Evolutionary conservation across 2,113 vertebrate genomes (phyloP), one percentile per base, ranked within the genome.

Genomic region (Ophthalmolycus amberensis): DNA sequence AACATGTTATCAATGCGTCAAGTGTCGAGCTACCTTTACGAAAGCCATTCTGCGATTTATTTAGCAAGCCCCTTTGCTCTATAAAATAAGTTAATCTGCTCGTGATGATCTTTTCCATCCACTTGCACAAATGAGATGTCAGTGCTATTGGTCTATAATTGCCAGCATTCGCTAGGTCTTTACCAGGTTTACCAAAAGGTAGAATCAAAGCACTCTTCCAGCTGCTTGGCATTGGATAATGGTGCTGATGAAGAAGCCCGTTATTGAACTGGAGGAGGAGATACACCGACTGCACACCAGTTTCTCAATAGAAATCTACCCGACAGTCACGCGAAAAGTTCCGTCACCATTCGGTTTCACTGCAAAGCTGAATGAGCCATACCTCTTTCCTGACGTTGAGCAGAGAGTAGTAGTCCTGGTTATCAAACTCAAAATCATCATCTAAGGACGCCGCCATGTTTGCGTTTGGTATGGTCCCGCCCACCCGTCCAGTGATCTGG

Each of bases 401-500:
- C 44, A 98, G 90, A 82, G 97, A 94, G 92, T 99, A 99, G 88
- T 96, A 98, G 91, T 98, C 97, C 92, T 97, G 96, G 90, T 96
- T 98, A 90, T 97, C 96, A 80, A 82, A 85, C 90, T 96, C 96
- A 86, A 92, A 86, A 94, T 97, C 96, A 91, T 96, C 95, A 52
- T 96, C 94, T 93, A 96, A 95, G 96, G 96, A 95, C 95, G 97
- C 96, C 95, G 97, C 97, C 97, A 98, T 98, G 95, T 97, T 97
- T 92, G 85, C 94, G 75, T 95, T 93, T 91, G 92, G 77, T 92
- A 87, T 92, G 14, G 92, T 94, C 92, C 93, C 91, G 87, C 91
- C 93, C 84, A 85, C 87, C 32, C 0, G 16, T 27, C 73, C 48
- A 42, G 65, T 66, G 70, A 74, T 34, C 76, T 81, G 38, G 1